Base-by-base conservation (phyloP, 2,113 vertebrate species). In the Microcebus murinus region DNA sequence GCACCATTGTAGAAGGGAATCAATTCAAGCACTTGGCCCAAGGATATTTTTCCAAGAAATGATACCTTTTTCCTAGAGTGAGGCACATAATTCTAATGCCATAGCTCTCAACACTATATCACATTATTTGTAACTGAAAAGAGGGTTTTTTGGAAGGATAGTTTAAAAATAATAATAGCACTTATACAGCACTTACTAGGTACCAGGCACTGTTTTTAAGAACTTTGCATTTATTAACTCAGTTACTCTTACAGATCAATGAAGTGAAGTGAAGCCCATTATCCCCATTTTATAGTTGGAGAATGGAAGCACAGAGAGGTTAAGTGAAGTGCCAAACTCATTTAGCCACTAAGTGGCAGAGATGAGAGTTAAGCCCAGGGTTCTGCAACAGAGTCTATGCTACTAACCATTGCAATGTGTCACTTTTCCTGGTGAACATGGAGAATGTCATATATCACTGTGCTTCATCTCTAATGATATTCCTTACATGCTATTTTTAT, bases 81-180 rank as follows among this genome's bases (percentile, higher is more conserved):
- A 95, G 91, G 42, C 11, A 48, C 39, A 34, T 31, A 21, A 67
- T 27, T 50, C 15, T 14, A 61, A 23, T 82, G 63, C 6, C 12
- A 25, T 20, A n/a, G 14, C 45, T 71, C 45, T 81, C 70, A 71
- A 74, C 12, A 73, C 20, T 4, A 13, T 71, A 17, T 36, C 42
- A n/a, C 31, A 52, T 71, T 87, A 34, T 96, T 85, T 91, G 3
- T 55, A 95, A 50, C 2, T 45, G 15, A 77, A 89, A 94, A 90
- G 57, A n/a, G 61, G 83, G 34, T 52, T n/a, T 77, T 93, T 52
- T 85, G 39, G n/a, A 65, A 82, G 34, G 27, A 61, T 11, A 87
- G 17, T 82, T 93, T 65, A 39, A 95, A 77, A 95, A 68, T 86
- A 74, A 57, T 70, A 70, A 74, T 61, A 48, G 50, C 29, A 77